phyloP scores from a whole-genome alignment of 2,888 invertebrate species.

The Falcaria lacertinaria region DNA sequence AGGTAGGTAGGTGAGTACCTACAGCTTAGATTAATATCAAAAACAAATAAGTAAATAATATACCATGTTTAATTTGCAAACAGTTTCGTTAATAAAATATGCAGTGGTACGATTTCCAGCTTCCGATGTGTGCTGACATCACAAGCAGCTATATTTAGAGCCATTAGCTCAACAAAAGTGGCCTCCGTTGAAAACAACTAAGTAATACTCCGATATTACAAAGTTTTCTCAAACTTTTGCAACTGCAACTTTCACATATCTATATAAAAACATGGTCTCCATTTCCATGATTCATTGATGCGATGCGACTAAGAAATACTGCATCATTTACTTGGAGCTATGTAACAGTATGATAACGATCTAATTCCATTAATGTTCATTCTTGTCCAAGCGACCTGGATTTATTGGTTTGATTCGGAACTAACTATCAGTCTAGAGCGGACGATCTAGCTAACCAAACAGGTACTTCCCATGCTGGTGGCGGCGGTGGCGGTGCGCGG shows the following conservation, averaged over 20 bases:
- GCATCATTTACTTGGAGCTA: no score
- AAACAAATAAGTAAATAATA: not conserved
- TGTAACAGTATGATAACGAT: no score
- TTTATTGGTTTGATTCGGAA: not conserved
- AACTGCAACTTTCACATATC: no score
- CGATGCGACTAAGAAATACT: no score
- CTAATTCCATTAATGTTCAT: not conserved
- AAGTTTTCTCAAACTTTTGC: not conserved
- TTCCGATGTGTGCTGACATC: constrained; percentile 52
- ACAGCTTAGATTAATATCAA: not conserved
- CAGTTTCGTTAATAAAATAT: constrained; percentile 24
- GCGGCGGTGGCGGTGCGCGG: constrained; percentile 65
- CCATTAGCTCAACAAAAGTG: constrained; percentile 50
- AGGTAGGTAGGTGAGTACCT: no score
- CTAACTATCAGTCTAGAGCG: constrained; percentile 31
- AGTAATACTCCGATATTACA: constrained; percentile 13
- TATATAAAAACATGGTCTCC: no score
- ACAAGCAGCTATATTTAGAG: constrained; percentile 51
- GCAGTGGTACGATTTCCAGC: constrained; percentile 47
- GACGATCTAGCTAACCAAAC: constrained; percentile 63
- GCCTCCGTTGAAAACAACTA: constrained; percentile 25
- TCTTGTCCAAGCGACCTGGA: not conserved
- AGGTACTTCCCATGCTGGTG: constrained; percentile 73
- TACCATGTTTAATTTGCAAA: not conserved
- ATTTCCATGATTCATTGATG: no score